A percentile compares a stretch with the other conserved stretches of the same genome.
phyloP scores from a whole-genome alignment of 1,140 invertebrate genomes.

The Diorhabda carinulata region DNA sequence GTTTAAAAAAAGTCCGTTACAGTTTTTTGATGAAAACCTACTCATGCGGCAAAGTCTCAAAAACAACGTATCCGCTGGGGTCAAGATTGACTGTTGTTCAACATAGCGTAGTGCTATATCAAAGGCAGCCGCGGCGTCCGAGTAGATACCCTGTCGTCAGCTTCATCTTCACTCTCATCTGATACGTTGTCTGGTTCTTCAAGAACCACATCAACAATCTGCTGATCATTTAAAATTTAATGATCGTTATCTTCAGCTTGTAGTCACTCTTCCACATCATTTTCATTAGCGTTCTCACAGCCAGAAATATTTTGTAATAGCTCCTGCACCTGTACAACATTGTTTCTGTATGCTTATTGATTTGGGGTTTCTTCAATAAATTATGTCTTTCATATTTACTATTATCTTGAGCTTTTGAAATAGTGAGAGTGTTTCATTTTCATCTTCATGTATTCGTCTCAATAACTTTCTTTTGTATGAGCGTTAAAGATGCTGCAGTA shows the following conservation, averaged over 20 bases:
- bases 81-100: neutral
- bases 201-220: too few relatives aligned
- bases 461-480: slow-evolving; percentile 27
- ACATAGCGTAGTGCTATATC: slow-evolving; percentile 1
- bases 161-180: neutral
- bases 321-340: too few relatives aligned
- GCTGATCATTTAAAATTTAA: too few relatives aligned
- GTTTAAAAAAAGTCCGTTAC: too few relatives aligned
- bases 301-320: too few relatives aligned
- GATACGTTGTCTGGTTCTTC: too few relatives aligned
- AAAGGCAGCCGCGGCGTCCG: too few relatives aligned
- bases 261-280: too few relatives aligned
- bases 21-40: too few relatives aligned
- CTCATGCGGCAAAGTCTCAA: neutral
- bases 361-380: neutral
- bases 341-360: neutral
- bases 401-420: too few relatives aligned
- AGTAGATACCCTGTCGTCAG: neutral
- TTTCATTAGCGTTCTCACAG: too few relatives aligned
- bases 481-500: slow-evolving; percentile 29
- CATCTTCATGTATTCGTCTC: slow-evolving; percentile 7
- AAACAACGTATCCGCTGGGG: slow-evolving; percentile 4
- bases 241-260: too few relatives aligned
- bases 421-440: neutral
- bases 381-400: neutral